phyloP scores from a whole-genome alignment of 1,140 invertebrate genomes.

The Dryas iulia region DNA sequence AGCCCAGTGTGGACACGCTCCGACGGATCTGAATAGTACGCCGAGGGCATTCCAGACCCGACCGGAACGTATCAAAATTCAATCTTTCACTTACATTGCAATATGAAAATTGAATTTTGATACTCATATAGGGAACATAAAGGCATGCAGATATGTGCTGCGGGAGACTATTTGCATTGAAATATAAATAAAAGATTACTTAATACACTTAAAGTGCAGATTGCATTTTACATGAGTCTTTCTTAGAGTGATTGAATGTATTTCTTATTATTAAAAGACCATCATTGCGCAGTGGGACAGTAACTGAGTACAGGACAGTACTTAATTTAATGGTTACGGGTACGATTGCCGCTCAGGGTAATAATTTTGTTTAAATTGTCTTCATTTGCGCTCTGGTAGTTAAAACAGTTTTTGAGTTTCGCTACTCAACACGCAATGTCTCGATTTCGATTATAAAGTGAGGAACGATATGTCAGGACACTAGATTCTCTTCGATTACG shows the following conservation, averaged over 20 bases:
- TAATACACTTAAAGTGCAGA: not conserved
- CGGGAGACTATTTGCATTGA: not conserved
- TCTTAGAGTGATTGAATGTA: not conserved
- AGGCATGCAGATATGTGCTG: conserved; percentile 1
- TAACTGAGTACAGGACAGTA: no score
- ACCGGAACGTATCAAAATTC: conserved; percentile 56
- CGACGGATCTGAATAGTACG: conserved; percentile 46
- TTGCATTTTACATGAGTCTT: not conserved
- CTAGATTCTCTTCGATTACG: no score
- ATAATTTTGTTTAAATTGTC: no score
- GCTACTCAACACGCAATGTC: no score
- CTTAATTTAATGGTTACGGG: no score
- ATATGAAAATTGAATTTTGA: conserved; percentile 64
- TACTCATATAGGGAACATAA: conserved; percentile 13
- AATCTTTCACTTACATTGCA: conserved; percentile 58
- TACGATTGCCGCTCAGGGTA: no score
- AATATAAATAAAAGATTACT: conserved; percentile 3
- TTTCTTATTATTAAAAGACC: no score
- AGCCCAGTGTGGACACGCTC: conserved; percentile 42
- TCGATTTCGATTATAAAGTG: no score
- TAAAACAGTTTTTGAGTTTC: no score
- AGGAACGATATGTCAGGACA: no score
- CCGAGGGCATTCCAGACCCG: conserved; percentile 32
- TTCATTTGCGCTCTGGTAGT: no score
- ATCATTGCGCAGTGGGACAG: no score